These are phyloP conservation scores for Chelon labrosus DNA, from an alignment of 2,797 vertebrate species.

Conservation along the genomic window DNA sequence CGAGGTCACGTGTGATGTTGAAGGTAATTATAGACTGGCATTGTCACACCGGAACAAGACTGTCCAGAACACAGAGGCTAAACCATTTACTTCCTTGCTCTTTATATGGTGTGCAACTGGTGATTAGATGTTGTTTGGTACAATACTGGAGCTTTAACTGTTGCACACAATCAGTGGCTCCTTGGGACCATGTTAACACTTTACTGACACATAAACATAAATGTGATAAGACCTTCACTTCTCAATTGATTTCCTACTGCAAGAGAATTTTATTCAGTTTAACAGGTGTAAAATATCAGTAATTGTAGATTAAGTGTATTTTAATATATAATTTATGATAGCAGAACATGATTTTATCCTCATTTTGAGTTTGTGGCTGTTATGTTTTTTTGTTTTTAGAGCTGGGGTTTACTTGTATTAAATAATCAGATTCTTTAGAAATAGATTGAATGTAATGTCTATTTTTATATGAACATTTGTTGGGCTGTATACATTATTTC, in stretches of 20 bases:
- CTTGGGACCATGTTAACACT: conserved; percentile 26
- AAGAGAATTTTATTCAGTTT: conserved; percentile 23
- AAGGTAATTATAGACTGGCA: conserved; percentile 6
- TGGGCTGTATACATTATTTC: conserved; percentile 48
- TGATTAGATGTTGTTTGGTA: conserved; percentile 60
- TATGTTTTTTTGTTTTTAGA: conserved; percentile 16
- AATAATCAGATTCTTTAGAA: conserved; percentile 33
- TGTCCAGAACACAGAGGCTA: conserved; percentile 12
- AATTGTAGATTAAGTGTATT: conserved; percentile 25
- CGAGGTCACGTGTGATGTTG: conserved; percentile 6
- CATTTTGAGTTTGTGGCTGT: conserved; percentile 26
- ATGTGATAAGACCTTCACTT: conserved; percentile 10
- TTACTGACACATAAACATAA: conserved; percentile 12
- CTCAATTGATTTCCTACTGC: background rate
- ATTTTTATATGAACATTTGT: conserved; percentile 65
- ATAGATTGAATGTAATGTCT: conserved; percentile 54
- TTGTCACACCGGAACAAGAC: conserved; percentile 11
- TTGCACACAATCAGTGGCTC: conserved; percentile 29
- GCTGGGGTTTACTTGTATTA: conserved; percentile 20
- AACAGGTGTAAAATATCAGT: conserved; percentile 32
- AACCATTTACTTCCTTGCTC: conserved; percentile 36
- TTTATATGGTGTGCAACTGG: conserved; percentile 50
- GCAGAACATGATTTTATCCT: conserved; percentile 44
- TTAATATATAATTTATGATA: conserved; percentile 42
- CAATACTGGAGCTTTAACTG: conserved; percentile 48